These are phyloP conservation scores for Onychorhynchus coronatus DNA, from an alignment of 2,113 vertebrate species.

Conservation along the genomic window DNA sequence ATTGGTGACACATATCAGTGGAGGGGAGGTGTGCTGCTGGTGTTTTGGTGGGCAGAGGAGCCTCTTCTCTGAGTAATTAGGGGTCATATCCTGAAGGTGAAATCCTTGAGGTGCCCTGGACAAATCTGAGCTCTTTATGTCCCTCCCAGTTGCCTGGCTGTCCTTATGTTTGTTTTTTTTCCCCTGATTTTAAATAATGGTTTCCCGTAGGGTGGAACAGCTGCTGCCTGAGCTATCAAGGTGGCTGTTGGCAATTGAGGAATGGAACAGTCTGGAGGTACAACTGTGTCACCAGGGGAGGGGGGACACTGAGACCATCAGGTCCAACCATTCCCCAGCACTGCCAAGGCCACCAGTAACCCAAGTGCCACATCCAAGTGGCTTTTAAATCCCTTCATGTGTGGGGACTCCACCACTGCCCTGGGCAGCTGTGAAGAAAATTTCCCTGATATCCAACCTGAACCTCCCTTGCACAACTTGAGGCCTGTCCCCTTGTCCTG, in stretches of 20 bases:
- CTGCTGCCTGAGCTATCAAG: background rate
- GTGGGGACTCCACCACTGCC: rapidly evolving
- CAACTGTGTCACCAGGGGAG: rapidly evolving
- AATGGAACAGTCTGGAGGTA: background rate
- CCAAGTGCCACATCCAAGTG: background rate
- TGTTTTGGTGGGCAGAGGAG: background rate
- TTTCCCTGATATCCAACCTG: background rate
- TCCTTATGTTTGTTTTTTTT: rapidly evolving
- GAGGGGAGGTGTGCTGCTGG: background rate
- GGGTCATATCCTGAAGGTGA: background rate
- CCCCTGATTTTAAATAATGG: background rate
- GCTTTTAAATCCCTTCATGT: background rate
- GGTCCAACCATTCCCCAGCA: background rate
- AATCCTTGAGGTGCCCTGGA: background rate
- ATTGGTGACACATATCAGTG: background rate
- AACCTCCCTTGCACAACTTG: background rate
- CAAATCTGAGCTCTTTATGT: rapidly evolving
- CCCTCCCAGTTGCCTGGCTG: background rate
- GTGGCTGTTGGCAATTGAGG: background rate
- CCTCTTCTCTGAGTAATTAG: background rate
- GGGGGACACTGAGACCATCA: rapidly evolving
- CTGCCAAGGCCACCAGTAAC: background rate
- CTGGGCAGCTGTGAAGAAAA: background rate
- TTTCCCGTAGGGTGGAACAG: background rate
- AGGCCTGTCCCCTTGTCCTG: background rate